Percentiles rank a stretch among this genome's conserved stretches.
Evolutionary conservation across 1,140 invertebrate genomes (phyloP).

Genomic region (Neotoxoptera formosana): DNA sequence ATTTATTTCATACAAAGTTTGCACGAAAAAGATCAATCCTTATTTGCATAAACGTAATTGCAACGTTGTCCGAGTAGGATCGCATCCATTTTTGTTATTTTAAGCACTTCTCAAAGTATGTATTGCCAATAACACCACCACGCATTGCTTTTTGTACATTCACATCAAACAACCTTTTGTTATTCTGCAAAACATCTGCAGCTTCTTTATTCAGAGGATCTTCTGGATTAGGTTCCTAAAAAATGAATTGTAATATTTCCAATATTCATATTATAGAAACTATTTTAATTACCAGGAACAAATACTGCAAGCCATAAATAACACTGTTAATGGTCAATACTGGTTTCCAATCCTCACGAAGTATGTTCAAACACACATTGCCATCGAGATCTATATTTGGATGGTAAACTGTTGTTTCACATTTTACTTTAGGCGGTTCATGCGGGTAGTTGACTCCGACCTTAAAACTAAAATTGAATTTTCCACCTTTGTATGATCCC

Average conservation of each 20-base stretch:
- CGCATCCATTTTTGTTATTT: conserved; percentile 73
- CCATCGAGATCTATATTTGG: conserved; percentile 95
- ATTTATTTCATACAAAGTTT: conserved; percentile 50
- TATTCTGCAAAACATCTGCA: conserved; percentile 95
- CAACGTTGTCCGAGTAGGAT: conserved; percentile 10
- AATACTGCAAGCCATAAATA: conserved; percentile 96
- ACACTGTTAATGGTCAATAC: conserved; percentile 98
- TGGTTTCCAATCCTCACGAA: conserved; percentile 98
- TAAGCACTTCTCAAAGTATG: conserved; percentile 94
- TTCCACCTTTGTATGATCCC: conserved; percentile 93
- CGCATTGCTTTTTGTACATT: conserved; percentile 96
- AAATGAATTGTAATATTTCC: conserved; percentile 59
- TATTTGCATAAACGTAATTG: conserved; percentile 15
- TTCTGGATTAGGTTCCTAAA: conserved; percentile 96
- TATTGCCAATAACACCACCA: conserved; percentile 90
- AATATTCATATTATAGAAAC: neutral
- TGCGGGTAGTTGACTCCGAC: conserved; percentile 97
- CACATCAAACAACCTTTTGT: conserved; percentile 92
- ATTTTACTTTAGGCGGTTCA: conserved; percentile 95
- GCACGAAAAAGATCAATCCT: conserved; percentile 38
- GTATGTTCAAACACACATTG: conserved; percentile 93
- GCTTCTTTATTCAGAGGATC: conserved; percentile 99
- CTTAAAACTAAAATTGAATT: conserved; percentile 97
- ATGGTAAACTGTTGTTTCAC: conserved; percentile 93
- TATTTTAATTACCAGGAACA: conserved; percentile 81